Evolutionary conservation across 2,888 invertebrate species (phyloP), one percentile per base, ranked within the genome.

Genomic region (Leptopterna dolabrata): DNA sequence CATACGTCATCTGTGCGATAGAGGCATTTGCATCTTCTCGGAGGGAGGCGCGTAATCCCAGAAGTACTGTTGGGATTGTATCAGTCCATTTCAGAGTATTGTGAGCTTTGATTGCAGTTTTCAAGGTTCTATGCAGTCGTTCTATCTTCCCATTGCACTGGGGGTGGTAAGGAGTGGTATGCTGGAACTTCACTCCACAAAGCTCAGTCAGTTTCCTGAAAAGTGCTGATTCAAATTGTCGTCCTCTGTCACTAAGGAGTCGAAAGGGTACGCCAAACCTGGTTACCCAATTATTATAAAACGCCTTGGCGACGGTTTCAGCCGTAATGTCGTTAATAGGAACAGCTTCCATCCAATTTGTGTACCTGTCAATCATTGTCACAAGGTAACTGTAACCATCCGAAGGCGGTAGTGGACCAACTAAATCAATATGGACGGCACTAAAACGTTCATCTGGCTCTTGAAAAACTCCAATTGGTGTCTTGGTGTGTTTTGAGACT

Each of bases 391-490:
- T 88, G 80, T 88, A 90, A 14, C 90, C 91, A 14, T 90, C 70
- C 0, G 90, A 90, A 1, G 86, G 13, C 19, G 92, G 91, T 11
- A 92, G 87, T 0, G 92, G 92, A 0, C 92, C 92, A 0, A 93
- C 91, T 3, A 93, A 89, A 89, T 93, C 92, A 2, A 93, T 90
- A 89, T 92, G 92, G 4, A 92, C 90, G 87, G 92, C 91, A 6
- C 90, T 88, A 89, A 93, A 92, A n/a, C 91, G 89, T 11, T 85
- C 87, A 81, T 89, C 88, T 19, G 91, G 90, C 19, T 88, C 81
- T 0, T 89, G 70, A 76, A 90, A 90, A 71, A 78, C 85, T 36
- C 87, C 89, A 14, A 90, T 85, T 45, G 89, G 89, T 0, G 90
- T 76, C 4, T 47, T 73, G 13, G 89, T 90, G 88, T 91, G 91